Base-by-base conservation (phyloP, 1,140 invertebrate genomes). In the Euglossa dilemma region DNA sequence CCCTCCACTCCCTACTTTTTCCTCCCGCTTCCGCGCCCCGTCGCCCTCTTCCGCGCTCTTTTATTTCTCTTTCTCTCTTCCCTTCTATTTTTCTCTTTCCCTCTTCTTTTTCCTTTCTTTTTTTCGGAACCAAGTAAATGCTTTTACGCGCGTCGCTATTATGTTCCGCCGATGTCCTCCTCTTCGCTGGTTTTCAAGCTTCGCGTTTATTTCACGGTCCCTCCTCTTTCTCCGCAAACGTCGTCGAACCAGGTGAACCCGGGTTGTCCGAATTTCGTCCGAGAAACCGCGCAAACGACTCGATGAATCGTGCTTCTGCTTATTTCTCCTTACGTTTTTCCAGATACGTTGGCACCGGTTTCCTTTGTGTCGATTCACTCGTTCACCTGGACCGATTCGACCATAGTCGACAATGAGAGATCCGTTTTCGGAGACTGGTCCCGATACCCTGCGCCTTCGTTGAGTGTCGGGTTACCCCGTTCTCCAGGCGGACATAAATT, bases 111-210 rank as follows among this genome's bases (percentile, higher is more conserved):
- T 25, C 16, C 14, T 28, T 47, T 54, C n/a, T 61, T 77, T 63
- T 70, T 71, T 61, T 20, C 28, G 20, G 52, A 80, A 72, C 81
- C 64, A 73, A 63, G 61, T 87, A 88, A 88, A 88, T 64, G 87
- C 87, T 88, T 88, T 87, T 87, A 87, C 86, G 86, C 87, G 83
- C 83, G 78, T 88, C 79, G 59, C 86, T 85, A 85, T 88, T 88
- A 88, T 72, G 83, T 78, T 47, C 74, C 79, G 36, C 43, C 74
- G 74, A 77, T 81, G 77, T 84, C 66, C 36, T 67, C 47, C 43
- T 52, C 28, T 14, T 36, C 28, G 74, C 43, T 56, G 59, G 54
- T 71, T 85, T 85, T 85, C 66, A 79, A 82, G n/a, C 54, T 52
- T 18, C 47, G 63, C 80, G 74, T 87, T 88, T 88, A 82, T 88